Evolutionary conservation across 2,888 invertebrate species (phyloP).

Genomic region (Agrochola litura): DNA sequence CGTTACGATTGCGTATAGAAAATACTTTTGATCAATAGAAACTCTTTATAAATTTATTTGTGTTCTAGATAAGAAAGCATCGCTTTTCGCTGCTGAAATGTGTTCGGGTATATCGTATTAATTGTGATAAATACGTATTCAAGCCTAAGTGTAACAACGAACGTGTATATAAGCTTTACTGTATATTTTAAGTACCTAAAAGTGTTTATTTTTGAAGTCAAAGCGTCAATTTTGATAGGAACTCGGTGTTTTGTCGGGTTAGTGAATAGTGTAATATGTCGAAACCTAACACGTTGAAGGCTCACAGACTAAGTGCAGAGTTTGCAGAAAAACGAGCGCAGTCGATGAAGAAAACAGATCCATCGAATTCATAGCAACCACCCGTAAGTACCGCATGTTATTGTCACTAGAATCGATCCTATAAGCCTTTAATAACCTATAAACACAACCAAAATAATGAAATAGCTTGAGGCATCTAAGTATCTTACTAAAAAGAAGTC

Average conservation of each 20-base stretch:
- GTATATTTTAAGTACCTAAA: conserved; percentile 65
- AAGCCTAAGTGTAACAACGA: conserved; percentile 80
- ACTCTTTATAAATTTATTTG: conserved; percentile 88
- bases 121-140: conserved; percentile 75
- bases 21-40: conserved; percentile 87
- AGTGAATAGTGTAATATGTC: conserved; percentile 83
- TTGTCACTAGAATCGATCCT: conserved; percentile 49
- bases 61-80: conserved; percentile 81
- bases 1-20: conserved; percentile 62
- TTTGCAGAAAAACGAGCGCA: conserved; percentile 87
- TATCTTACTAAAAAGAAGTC: neutral
- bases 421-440: conserved; percentile 15
- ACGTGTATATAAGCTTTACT: conserved; percentile 73
- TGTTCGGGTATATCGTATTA: conserved; percentile 68
- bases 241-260: conserved; percentile 67
- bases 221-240: conserved; percentile 69
- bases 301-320: conserved; percentile 88
- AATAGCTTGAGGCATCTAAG: neutral
- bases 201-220: conserved; percentile 72
- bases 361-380: conserved; percentile 88
- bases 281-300: conserved; percentile 87
- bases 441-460: neutral
- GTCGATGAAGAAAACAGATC: conserved; percentile 84
- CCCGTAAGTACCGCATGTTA: conserved; percentile 81
- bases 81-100: conserved; percentile 76